These are phyloP conservation scores for Pomatostomus ruficeps DNA, from an alignment of 2,113 vertebrate genomes.

Conservation along the genomic window DNA sequence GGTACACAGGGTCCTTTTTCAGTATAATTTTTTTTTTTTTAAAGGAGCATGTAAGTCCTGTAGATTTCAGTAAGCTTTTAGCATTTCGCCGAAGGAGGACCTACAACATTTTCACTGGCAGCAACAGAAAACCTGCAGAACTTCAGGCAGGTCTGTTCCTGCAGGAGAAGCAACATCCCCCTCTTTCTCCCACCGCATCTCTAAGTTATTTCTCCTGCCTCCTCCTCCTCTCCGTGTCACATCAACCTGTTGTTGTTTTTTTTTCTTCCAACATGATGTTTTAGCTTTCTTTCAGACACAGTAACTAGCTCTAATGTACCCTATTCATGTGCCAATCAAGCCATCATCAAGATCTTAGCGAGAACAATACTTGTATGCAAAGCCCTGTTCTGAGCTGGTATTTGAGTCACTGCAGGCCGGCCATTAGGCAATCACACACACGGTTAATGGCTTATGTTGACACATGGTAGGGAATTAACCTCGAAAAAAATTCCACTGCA, in stretches of 20 bases:
- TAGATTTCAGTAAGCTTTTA: background rate
- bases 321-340: constrained; percentile 74
- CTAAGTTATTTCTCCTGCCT: background rate
- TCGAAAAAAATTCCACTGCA: constrained; percentile 34
- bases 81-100: background rate
- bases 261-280: constrained; percentile 6
- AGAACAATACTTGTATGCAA: constrained; percentile 69
- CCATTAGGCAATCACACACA: constrained; percentile 67
- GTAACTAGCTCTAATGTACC: constrained; percentile 71
- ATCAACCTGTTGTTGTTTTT: background rate
- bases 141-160: constrained; percentile 26
- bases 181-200: background rate
- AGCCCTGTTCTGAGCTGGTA: constrained; percentile 61
- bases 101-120: background rate
- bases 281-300: constrained; percentile 65
- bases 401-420: constrained; percentile 69
- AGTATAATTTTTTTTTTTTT: background rate
- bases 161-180: background rate
- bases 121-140: background rate
- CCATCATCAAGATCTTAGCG: constrained; percentile 60
- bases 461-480: constrained; percentile 16
- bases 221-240: constrained; percentile 30
- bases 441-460: constrained; percentile 44
- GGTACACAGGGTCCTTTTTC: background rate
- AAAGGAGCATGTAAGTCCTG: background rate